Percentiles rank a stretch among this genome's conserved stretches.
Conservation (phyloP, 1,140 invertebrate genomes). For the Oreohelix idahoensis region DNA sequence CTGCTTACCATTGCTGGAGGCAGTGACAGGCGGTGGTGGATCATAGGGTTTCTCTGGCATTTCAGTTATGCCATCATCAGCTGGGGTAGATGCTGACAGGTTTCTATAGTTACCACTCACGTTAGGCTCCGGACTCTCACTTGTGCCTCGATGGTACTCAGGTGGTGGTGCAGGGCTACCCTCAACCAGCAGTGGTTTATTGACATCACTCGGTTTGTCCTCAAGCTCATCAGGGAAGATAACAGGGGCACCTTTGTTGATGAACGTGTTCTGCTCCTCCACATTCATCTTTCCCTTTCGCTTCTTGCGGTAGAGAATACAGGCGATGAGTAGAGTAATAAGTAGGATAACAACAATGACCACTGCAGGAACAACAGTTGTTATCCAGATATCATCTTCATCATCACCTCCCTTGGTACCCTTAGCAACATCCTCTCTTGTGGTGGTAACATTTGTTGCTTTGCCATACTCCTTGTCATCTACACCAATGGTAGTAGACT, state of each 20-base stretch:
- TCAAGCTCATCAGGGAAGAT: constrained; percentile 94
- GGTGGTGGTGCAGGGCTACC: constrained; percentile 90
- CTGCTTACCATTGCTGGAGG: constrained; percentile 74
- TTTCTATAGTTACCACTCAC: constrained; percentile 71
- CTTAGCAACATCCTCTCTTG: background rate
- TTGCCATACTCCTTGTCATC: constrained; percentile 4
- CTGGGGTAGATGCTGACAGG: constrained; percentile 59
- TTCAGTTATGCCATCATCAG: constrained; percentile 66
- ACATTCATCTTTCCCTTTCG: constrained; percentile 87
- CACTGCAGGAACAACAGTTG: constrained; percentile 89
- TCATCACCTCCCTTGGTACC: constrained; percentile 42
- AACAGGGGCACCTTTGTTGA: constrained; percentile 91
- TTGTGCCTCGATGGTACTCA: constrained; percentile 79
- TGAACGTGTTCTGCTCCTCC: constrained; percentile 81
- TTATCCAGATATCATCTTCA: constrained; percentile 87
- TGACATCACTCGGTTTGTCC: constrained; percentile 85
- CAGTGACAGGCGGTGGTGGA: constrained; percentile 84
- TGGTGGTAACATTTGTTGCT: background rate
- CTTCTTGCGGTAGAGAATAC: constrained; percentile 87
- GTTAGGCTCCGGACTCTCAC: constrained; percentile 62
- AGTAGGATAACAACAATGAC: constrained; percentile 92
- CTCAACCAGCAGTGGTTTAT: constrained; percentile 92
- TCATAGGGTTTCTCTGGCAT: constrained; percentile 78
- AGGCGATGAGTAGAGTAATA: constrained; percentile 88
- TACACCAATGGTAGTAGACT: background rate